phyloP scores from a whole-genome alignment of 1,140 invertebrate genomes.

The Dinothrombium tinctorium region DNA sequence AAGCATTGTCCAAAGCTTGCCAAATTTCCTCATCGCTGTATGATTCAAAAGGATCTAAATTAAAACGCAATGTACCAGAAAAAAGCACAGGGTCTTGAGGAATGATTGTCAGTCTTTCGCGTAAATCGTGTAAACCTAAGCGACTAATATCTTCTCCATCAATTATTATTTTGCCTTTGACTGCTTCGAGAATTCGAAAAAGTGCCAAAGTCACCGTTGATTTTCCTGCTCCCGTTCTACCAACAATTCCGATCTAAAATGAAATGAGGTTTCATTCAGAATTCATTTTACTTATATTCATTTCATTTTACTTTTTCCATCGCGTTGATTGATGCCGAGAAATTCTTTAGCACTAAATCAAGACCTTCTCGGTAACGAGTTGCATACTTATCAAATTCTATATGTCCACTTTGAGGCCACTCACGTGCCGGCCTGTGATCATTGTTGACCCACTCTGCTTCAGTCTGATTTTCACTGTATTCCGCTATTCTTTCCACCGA shows the following conservation, averaged over 20 bases:
- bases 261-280: too few species aligned
- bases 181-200: constrained; percentile 29
- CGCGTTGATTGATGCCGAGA: not conserved
- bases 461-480: constrained; percentile 24
- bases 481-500: constrained; percentile 36
- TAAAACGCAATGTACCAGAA: constrained; percentile 27
- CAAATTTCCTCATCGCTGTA: constrained; percentile 15
- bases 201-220: constrained; percentile 28
- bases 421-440: not conserved
- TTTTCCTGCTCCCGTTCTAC: constrained; percentile 24
- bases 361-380: constrained; percentile 1
- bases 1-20: constrained; percentile 14
- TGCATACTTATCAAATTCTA: constrained; percentile 2
- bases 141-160: constrained; percentile 64
- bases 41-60: constrained; percentile 17
- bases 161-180: constrained; percentile 52
- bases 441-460: not conserved
- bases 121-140: constrained; percentile 65
- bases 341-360: not conserved
- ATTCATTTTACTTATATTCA: too few species aligned
- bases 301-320: not conserved
- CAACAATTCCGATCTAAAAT: constrained; percentile 14
- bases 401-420: not conserved
- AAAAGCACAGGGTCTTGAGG: constrained; percentile 39
- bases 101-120: constrained; percentile 66